phyloP scores from a whole-genome alignment of 2,113 vertebrate genomes.

The Capra hircus region DNA sequence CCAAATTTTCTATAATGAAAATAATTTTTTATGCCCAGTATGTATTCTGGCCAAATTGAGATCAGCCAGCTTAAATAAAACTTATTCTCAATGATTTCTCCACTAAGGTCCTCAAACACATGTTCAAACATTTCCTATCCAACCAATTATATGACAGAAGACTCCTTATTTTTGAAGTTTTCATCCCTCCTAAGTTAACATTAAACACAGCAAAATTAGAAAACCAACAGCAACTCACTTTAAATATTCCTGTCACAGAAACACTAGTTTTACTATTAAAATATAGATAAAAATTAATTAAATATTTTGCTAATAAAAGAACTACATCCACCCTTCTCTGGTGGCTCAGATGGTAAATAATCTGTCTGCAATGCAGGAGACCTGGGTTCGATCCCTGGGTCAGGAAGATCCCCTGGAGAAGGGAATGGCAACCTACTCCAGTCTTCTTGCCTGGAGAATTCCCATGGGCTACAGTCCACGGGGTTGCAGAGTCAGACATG shows the following conservation, averaged over 20 bases:
- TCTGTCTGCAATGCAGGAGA: neutral
- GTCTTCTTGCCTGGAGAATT: neutral
- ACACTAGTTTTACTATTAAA: neutral
- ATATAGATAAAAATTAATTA: neutral
- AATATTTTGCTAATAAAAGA: neutral
- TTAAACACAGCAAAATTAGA: neutral
- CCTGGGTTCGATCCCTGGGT: neutral
- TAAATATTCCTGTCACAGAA: neutral
- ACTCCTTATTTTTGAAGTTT: neutral
- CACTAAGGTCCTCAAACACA: neutral
- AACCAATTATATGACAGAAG: neutral
- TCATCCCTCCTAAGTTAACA: neutral
- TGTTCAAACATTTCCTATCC: neutral
- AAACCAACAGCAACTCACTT: neutral
- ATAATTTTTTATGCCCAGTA: neutral
- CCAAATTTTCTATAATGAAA: neutral
- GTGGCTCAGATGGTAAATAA: neutral
- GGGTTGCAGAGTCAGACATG: neutral
- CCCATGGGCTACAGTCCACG: neutral
- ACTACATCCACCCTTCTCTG: neutral
- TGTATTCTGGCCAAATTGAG: neutral
- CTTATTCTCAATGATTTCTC: neutral
- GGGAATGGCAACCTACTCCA: neutral
- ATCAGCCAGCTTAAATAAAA: neutral
- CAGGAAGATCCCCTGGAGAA: neutral